Evolutionary conservation across 2,888 invertebrate species (phyloP), one percentile per base, ranked within the genome.

Genomic region (Allacma fusca): DNA sequence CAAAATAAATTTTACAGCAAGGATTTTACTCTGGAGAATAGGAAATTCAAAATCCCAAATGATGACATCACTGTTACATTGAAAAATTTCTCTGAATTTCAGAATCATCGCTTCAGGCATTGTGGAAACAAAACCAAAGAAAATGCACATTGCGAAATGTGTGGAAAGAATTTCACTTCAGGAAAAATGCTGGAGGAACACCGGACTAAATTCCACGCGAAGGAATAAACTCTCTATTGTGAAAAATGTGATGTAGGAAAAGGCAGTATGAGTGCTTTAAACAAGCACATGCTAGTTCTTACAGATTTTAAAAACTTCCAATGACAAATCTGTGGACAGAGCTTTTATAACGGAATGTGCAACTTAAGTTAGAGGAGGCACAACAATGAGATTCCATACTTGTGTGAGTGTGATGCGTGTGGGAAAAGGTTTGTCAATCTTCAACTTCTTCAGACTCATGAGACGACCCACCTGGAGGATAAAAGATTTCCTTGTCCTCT

Each of bases 211-310:
- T 24, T 21, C 1, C 70, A 70, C 40, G 40, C 70, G 19, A 70
- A 70, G 23, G 21, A 67, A 57, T 72, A 23, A 1, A 12, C 29
- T 1, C 67, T 67, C 26, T 43, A 21, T 24, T 67, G 75, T 26
- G 75, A 75, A 26, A 26, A 43, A 16, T 75, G 75, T 43, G 75
- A 67, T 13, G 23, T 21, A n/a, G 75, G 67, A 16, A 16, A n/a
- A 2, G 5, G 21, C 12, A 75, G 40, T 1, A 5, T 4, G 67
- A 23, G 40, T 23, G 24, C n/a, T 13, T 26, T 75, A 9, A 23
- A 26, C n/a, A 12, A 24, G 16, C 75, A 75, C 28, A 40, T 50
- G 43, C 24, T 67, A 23, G 4, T 16, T 16, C 75, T 67, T 26
- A 67, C 67, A 2, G 57, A 75, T 21, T 43, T 44, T 7, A 65